phyloP scores from a whole-genome alignment of 2,113 vertebrate species.

The Heterotilapia buettikoferi region DNA sequence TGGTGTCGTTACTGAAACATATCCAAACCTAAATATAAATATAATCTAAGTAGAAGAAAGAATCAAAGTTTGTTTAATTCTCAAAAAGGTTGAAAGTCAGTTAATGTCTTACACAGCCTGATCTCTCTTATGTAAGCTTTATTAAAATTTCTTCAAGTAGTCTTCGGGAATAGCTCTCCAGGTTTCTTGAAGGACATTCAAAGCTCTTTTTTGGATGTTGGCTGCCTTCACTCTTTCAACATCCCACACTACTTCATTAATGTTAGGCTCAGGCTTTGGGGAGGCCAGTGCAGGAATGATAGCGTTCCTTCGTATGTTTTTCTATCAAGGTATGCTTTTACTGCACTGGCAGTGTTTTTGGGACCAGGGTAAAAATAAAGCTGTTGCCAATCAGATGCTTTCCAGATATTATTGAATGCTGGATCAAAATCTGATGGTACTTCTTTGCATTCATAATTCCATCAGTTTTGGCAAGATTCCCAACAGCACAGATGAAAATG shows the following conservation, averaged over 20 bases:
- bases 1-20: not conserved
- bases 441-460: not conserved
- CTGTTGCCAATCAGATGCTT: accelerated
- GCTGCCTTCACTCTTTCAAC: not conserved
- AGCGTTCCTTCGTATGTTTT: not conserved
- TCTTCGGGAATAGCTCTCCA: not conserved
- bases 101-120: not conserved
- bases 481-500: not conserved
- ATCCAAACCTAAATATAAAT: not conserved
- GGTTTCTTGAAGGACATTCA: not conserved
- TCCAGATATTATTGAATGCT: accelerated
- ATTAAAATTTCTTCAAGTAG: not conserved
- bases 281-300: not conserved
- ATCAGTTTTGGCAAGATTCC: not conserved
- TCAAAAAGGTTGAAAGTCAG: not conserved
- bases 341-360: accelerated
- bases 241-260: not conserved
- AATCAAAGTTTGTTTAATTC: not conserved
- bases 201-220: not conserved
- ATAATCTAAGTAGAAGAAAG: not conserved
- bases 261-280: not conserved
- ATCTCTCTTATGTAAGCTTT: not conserved
- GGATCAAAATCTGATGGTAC: not conserved
- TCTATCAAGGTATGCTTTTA: not conserved
- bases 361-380: not conserved